A percentile compares a stretch with the other conserved stretches of the same genome.
Conservation (phyloP, 1,140 invertebrate genomes). For the Tyrophagus putrescentiae region DNA sequence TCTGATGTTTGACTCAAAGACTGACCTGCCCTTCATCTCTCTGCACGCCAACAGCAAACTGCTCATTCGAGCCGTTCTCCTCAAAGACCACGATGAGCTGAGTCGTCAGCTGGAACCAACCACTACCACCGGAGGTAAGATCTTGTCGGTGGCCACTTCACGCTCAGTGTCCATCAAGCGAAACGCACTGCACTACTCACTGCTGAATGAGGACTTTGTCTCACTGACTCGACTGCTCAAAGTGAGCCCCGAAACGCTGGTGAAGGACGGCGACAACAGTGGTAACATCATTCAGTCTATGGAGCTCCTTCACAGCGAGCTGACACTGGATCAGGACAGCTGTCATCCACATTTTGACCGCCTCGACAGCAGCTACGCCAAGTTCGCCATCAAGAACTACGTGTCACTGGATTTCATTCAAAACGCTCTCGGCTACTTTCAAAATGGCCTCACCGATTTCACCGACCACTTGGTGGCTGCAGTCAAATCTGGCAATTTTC, state of each 20-base stretch:
- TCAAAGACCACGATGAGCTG: constrained; percentile 32
- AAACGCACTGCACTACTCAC: constrained; percentile 33
- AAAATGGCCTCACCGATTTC: background rate
- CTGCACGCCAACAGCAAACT: constrained; percentile 34
- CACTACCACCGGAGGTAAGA: constrained; percentile 23
- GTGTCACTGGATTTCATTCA: background rate
- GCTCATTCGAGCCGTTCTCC: constrained; percentile 34
- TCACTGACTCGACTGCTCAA: constrained; percentile 30
- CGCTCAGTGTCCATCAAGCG: constrained; percentile 25
- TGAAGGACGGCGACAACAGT: too few relatives aligned
- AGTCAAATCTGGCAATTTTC: background rate
- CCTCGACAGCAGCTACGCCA: background rate
- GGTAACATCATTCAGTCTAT: constrained; percentile 27
- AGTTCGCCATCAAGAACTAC: background rate
- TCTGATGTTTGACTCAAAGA: constrained; percentile 37
- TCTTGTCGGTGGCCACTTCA: constrained; percentile 30
- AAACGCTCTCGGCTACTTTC: background rate
- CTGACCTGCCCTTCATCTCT: constrained; percentile 36
- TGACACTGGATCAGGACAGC: background rate
- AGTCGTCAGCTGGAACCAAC: constrained; percentile 32
- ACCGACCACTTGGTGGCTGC: background rate
- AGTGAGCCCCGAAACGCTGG: too few relatives aligned
- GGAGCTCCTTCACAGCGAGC: constrained; percentile 4
- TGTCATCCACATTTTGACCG: constrained; percentile 24
- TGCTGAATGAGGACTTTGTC: constrained; percentile 31